A percentile compares a stretch with the other conserved stretches of the same genome.
Conservation (phyloP, 2,888 invertebrate genomes). For the Auanema freiburgensis region DNA sequence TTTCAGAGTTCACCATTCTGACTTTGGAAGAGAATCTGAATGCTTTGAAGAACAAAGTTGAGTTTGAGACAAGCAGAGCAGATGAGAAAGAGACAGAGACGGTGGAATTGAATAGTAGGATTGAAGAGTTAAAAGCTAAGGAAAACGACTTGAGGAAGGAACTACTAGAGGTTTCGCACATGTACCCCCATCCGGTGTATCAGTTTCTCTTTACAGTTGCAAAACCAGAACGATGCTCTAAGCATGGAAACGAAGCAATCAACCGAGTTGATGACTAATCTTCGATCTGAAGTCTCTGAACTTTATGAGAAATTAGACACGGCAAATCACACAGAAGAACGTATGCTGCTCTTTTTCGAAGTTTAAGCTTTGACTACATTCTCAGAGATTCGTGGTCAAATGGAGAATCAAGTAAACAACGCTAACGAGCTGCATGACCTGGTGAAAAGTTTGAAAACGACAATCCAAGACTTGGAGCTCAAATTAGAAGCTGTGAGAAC, state of each 20-base stretch:
- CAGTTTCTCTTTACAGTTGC: background rate
- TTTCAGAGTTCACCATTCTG: slow-evolving; percentile 12
- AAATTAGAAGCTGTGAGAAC: slow-evolving; percentile 26
- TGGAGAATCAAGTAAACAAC: slow-evolving; percentile 10
- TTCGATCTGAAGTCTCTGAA: slow-evolving; percentile 28
- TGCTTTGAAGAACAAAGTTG: slow-evolving; percentile 23
- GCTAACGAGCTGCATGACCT: slow-evolving; percentile 11
- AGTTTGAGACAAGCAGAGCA: slow-evolving; percentile 20
- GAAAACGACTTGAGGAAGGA: slow-evolving; percentile 34
- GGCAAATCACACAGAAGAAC: slow-evolving; percentile 20
- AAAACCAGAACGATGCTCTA: slow-evolving; percentile 15
- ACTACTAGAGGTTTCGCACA: slow-evolving; percentile 21
- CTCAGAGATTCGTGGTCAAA: background rate
- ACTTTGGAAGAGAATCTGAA: slow-evolving; percentile 29
- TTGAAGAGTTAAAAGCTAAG: slow-evolving; percentile 30
- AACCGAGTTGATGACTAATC: slow-evolving; percentile 17
- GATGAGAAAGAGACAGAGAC: slow-evolving; percentile 33
- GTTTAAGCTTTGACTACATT: background rate
- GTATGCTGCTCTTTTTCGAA: slow-evolving; percentile 3
- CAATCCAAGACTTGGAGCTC: slow-evolving; percentile 28
- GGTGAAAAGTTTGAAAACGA: slow-evolving; percentile 16
- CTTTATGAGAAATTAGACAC: slow-evolving; percentile 21
- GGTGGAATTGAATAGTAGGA: slow-evolving; percentile 24
- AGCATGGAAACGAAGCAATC: slow-evolving; percentile 15
- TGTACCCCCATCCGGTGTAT: background rate